Conservation (phyloP, 2,113 vertebrate species). For the Typhlomys cinereus region DNA sequence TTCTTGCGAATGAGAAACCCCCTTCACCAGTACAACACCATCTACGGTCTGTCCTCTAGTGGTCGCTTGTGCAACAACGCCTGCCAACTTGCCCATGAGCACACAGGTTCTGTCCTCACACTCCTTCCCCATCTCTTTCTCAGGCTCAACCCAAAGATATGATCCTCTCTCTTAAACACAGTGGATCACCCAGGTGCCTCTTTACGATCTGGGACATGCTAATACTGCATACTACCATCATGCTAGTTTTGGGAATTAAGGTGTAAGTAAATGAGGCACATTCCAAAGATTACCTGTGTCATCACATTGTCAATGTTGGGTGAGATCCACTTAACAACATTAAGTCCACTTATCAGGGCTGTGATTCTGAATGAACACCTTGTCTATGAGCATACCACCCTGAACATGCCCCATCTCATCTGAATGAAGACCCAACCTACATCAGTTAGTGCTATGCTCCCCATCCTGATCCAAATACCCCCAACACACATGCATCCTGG, state of each 20-base stretch:
- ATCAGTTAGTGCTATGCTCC: neutral
- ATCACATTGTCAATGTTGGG: neutral
- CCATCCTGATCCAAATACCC: rapidly evolving
- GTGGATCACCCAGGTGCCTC: rapidly evolving
- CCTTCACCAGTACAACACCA: conserved; percentile 85
- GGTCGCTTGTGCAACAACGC: conserved; percentile 81
- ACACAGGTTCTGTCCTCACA: conserved; percentile 83
- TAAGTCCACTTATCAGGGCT: neutral
- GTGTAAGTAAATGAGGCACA: rapidly evolving
- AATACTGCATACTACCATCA: rapidly evolving
- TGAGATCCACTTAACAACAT: neutral
- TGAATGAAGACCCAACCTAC: neutral
- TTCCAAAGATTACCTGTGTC: neutral
- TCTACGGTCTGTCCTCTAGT: conserved; percentile 86
- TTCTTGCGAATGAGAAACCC: conserved; percentile 70
- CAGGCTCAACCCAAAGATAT: neutral
- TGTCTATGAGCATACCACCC: no score
- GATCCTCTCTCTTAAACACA: neutral
- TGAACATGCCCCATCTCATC: no score
- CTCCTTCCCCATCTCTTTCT: neutral
- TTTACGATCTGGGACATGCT: neutral
- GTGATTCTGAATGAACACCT: no score
- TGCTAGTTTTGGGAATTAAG: neutral
- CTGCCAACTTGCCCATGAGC: conserved; percentile 81
- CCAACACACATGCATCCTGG: neutral